Base-by-base conservation (phyloP, 1,140 invertebrate genomes). In the Diploscapter pachys region DNA sequence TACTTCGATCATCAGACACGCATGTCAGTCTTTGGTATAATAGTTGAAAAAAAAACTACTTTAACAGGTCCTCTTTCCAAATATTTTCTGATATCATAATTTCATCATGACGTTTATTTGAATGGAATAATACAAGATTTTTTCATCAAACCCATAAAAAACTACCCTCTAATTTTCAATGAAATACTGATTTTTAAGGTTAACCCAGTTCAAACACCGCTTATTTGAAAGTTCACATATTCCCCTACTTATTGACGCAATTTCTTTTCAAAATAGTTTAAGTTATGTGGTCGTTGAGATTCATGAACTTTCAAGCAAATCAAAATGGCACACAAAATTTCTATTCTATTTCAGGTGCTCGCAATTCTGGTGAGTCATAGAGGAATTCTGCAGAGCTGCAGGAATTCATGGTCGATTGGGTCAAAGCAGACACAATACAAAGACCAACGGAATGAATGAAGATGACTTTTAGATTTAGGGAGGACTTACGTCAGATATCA, bases 1-100 rank as follows among this genome's bases (percentile, higher is more conserved):
- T 82, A 75, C 57, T 66, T 82, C 11, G 81, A 82, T 61, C 81
- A 81, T 65, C 70, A 75, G 4, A 79, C 79, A 1, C 79, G 80
- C 71, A 69, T 75, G 56, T 82, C 68, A 75, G 64, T 51, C 6
- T 5, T 65, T n/a, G 11, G n/a, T 13, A 64, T 13, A 8, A 13
- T 59, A 31, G 31, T 31, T 31, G 31, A 31, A 31, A 31, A n/a
- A n/a, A 31, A 31, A 31, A 31, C 31, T 31, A 31, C 31, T 31
- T 31, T 31, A 31, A 31, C 31, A 31, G 31, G 31, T 31, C 31
- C 31, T 31, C 31, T 31, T 31, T 31, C 50, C 31, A 5, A 63
- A n/a, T 13, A n/a, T 48, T 63, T 13, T 63, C 50, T 63, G 62
- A 63, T 13, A 49, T 63, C 9, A 59, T 2, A 59, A 59, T n/a